Conservation (phyloP, 2,888 invertebrate species). For the Heliconius cydno region DNA sequence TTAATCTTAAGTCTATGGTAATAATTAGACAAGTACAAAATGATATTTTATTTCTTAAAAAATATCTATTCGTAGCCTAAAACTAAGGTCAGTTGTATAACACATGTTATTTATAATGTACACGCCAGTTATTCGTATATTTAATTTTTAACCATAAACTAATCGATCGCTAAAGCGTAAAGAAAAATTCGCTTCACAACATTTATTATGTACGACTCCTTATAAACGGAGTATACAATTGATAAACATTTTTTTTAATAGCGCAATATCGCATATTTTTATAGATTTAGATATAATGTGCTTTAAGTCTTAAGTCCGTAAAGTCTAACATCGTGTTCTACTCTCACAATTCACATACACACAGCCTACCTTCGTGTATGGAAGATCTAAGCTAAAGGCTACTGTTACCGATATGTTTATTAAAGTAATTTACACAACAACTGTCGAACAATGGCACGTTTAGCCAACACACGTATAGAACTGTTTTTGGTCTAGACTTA, state of each 20-base stretch:
- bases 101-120: conserved; percentile 69
- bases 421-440: conserved; percentile 75
- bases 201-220: conserved; percentile 28
- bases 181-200: conserved; percentile 21
- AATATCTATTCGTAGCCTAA: conserved; percentile 78
- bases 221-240: conserved; percentile 37
- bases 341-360: conserved; percentile 58
- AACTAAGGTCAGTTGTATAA: conserved; percentile 81
- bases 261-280: conserved; percentile 34
- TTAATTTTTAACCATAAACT: conserved; percentile 54
- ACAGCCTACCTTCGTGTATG: conserved; percentile 71
- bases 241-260: conserved; percentile 28
- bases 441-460: conserved; percentile 75
- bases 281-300: conserved; percentile 34
- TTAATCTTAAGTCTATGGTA: conserved; percentile 81
- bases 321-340: conserved; percentile 51
- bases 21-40: conserved; percentile 83
- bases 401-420: conserved; percentile 81
- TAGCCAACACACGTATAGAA: conserved; percentile 59
- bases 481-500: conserved; percentile 48
- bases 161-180: conserved; percentile 46
- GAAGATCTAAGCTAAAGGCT: conserved; percentile 83
- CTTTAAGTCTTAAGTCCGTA: conserved; percentile 53
- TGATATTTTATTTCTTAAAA: conserved; percentile 78
- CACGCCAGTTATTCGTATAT: conserved; percentile 61